Conservation (phyloP, 2,888 invertebrate genomes). For the Eupeodes latifasciatus region DNA sequence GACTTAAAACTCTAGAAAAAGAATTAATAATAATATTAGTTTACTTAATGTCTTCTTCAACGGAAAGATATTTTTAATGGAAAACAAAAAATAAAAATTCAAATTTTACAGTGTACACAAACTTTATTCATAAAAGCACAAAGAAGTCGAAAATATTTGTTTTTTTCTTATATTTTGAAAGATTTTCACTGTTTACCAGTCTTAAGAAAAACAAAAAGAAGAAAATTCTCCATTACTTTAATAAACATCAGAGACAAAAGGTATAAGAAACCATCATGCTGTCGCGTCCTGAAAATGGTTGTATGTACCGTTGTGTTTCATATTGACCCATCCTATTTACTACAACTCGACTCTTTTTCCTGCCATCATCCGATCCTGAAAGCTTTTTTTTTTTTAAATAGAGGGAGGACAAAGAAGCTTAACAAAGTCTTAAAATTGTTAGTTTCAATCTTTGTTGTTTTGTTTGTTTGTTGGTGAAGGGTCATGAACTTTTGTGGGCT, state of each 20-base stretch:
- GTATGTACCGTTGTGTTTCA: slow-evolving; percentile 10
- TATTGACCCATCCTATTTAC: not conserved
- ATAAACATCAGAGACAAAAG: slow-evolving; percentile 23
- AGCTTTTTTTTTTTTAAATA: slow-evolving; percentile 16
- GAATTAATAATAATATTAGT: too few species aligned
- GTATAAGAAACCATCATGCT: not conserved
- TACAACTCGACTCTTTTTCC: not conserved
- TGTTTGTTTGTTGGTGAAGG: slow-evolving; percentile 26
- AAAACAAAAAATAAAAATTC: not conserved
- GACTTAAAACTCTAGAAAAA: too few species aligned
- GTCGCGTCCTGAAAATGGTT: not conserved
- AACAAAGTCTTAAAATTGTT: slow-evolving; percentile 68
- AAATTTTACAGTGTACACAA: not conserved
- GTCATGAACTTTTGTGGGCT: slow-evolving; percentile 26
- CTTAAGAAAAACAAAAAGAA: not conserved
- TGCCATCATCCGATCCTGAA: slow-evolving; percentile 1
- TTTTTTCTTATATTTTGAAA: not conserved
- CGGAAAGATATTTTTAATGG: not conserved
- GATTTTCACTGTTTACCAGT: not conserved
- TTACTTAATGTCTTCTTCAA: too few species aligned
- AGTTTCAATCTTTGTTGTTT: slow-evolving; percentile 63
- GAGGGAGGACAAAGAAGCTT: slow-evolving; percentile 59
- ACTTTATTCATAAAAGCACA: not conserved
- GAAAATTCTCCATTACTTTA: slow-evolving; percentile 53
- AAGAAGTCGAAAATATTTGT: not conserved